Evolutionary conservation across 2,797 vertebrate genomes (phyloP).

Genomic region (Mormyrus proboscirostris): DNA sequence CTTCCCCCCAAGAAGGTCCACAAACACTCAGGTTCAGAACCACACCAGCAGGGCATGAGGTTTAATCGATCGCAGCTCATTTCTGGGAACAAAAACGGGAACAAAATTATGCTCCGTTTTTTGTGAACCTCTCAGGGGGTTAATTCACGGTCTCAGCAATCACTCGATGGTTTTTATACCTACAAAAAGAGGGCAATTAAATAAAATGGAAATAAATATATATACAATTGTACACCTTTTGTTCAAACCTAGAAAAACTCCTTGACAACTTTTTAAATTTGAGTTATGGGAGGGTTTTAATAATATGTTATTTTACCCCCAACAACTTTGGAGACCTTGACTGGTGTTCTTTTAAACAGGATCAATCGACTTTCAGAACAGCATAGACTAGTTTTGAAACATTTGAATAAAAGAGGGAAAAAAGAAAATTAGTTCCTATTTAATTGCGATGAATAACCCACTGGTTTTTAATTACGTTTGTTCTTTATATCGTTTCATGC

Average conservation of each 20-base stretch:
- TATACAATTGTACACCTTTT: constrained; percentile 1
- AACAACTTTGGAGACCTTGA: not conserved
- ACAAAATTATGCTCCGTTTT: not conserved
- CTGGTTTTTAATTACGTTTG: not conserved
- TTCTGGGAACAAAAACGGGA: constrained; percentile 1
- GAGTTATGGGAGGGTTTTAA: not conserved
- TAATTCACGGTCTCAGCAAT: constrained; percentile 20
- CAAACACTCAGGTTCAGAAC: not conserved
- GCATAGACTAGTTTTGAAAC: not conserved
- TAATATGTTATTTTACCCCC: not conserved
- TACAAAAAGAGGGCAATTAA: not conserved
- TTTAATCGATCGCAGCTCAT: not conserved
- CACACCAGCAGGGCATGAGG: not conserved
- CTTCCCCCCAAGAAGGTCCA: not conserved
- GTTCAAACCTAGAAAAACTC: not conserved
- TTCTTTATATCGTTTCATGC: not conserved
- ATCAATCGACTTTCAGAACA: not conserved
- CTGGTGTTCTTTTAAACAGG: constrained; percentile 5
- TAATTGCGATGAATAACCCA: not conserved
- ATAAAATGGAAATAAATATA: not conserved
- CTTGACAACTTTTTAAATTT: constrained; percentile 6
- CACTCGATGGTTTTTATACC: not conserved
- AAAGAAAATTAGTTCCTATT: not conserved
- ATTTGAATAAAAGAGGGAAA: not conserved
- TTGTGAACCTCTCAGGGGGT: not conserved